Evolutionary conservation across 2,797 vertebrate genomes (phyloP).

Genomic region (Propithecus perrieri): DNA sequence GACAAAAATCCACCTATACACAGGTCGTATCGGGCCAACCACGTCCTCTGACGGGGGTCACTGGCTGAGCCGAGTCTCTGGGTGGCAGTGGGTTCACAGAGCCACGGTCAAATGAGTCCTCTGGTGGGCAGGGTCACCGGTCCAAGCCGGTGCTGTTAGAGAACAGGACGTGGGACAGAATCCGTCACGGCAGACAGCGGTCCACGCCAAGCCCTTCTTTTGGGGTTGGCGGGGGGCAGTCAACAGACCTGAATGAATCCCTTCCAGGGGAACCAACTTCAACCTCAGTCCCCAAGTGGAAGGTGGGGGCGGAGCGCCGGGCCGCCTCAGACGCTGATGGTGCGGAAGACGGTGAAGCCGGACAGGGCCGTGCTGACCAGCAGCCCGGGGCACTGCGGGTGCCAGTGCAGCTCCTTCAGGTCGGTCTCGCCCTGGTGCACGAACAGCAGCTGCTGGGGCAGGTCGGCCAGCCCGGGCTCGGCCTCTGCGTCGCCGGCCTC

Average conservation of each 20-base stretch:
- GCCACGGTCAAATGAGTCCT: background rate
- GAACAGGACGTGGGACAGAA: background rate
- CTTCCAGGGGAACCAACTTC: no score
- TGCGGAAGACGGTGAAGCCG: slow-evolving; percentile 94
- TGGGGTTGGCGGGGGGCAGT: accelerated
- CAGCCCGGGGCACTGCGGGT: slow-evolving; percentile 92
- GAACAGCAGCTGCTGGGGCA: slow-evolving; percentile 95
- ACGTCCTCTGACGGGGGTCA: background rate
- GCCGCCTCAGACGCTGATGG: slow-evolving; percentile 89
- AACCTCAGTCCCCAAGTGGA: accelerated
- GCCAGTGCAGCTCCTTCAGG: slow-evolving; percentile 97
- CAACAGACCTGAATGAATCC: background rate
- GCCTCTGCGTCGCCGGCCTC: slow-evolving; percentile 81
- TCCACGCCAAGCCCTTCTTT: background rate
- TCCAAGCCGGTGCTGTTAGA: background rate
- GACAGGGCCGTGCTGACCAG: slow-evolving; percentile 92
- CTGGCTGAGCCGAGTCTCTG: background rate
- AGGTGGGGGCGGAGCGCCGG: accelerated
- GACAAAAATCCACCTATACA: background rate
- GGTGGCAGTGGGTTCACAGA: background rate
- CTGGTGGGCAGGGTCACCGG: accelerated
- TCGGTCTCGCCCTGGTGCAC: slow-evolving; percentile 95
- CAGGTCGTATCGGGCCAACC: background rate
- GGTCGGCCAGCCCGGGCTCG: slow-evolving; percentile 79
- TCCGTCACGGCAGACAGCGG: accelerated